phyloP scores from a whole-genome alignment of 1,140 invertebrate species.

The Coenobita brevimanus region DNA sequence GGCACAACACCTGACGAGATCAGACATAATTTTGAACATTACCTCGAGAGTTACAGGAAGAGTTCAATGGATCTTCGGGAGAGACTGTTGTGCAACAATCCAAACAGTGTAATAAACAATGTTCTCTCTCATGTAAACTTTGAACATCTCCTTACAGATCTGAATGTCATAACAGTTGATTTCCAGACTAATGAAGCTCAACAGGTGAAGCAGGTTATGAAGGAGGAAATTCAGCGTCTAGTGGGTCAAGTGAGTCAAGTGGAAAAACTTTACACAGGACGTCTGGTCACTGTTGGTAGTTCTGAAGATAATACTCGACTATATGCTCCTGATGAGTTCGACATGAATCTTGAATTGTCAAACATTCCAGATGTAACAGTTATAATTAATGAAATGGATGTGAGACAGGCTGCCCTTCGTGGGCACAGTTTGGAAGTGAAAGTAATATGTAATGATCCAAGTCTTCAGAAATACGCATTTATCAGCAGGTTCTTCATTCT shows the following conservation, averaged over 20 bases:
- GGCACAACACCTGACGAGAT: too few relatives aligned
- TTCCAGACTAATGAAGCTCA: background rate
- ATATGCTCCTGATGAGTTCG: slow-evolving; percentile 19
- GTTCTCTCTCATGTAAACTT: background rate
- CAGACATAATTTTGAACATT: too few relatives aligned
- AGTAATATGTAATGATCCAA: background rate
- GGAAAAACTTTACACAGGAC: background rate
- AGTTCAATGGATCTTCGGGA: too few relatives aligned
- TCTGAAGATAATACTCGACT: background rate
- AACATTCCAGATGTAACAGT: background rate
- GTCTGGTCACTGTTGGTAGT: background rate
- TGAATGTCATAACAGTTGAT: background rate
- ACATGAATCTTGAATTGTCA: background rate
- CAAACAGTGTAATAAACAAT: too few relatives aligned
- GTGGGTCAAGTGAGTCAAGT: background rate
- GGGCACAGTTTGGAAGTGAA: background rate
- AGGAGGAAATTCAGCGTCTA: background rate
- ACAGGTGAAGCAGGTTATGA: background rate
- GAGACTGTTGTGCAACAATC: too few relatives aligned
- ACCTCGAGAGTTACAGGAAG: too few relatives aligned
- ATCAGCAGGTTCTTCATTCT: background rate
- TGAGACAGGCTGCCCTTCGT: background rate
- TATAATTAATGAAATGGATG: background rate
- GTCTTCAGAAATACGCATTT: background rate
- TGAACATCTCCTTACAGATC: background rate